Base-by-base conservation (phyloP, 2,888 invertebrate species). In the Myathropa florea region DNA sequence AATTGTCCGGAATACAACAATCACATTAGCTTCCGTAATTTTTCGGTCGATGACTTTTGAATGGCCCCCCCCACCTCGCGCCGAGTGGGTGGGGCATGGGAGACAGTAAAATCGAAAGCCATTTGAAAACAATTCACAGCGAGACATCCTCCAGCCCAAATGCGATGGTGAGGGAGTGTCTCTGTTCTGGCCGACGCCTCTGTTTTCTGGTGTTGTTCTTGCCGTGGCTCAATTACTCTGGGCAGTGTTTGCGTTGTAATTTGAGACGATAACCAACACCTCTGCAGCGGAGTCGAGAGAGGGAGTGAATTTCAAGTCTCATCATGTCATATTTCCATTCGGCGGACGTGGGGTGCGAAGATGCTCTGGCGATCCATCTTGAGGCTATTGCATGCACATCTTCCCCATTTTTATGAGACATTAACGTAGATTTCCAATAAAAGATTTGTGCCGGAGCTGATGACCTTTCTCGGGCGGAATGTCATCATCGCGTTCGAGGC, bases 21-120 rank as follows among this genome's bases (percentile, higher is more conserved):
- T 77, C 63, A 71, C 81, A 64, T 85, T 76, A 67, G 53, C 77
- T 73, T 85, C 73, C 85, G 85, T 30, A 78, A 81, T 78, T 81
- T 85, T 81, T 64, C 60, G 64, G 85, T 73, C 81, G 68, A 78
- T 85, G 81, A 73, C 60, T 70, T 78, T 70, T 46, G 53, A 70
- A 77, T 55, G 73, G 12, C 36, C 63, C 36, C 63, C 36, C 55
- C 24, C 33, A 30, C 46, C 63, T n/a, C 39, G n/a, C n/a, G n/a
- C 2, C n/a, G 46, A 0, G 46, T 46, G 46, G 46, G 46, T 46
- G 18, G 46, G 18, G 46, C 6, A 63, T 12, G 24, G 24, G 14
- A 61, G 53, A 65, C 23, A 24, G 39, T 10, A 60, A 65, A 72
- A 61, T 24, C 4, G 53, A 26, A 39, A 68, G 65, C 18, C n/a